These are phyloP conservation scores for Teleogryllus oceanicus DNA, from an alignment of 2,888 invertebrate species.

Conservation along the genomic window DNA sequence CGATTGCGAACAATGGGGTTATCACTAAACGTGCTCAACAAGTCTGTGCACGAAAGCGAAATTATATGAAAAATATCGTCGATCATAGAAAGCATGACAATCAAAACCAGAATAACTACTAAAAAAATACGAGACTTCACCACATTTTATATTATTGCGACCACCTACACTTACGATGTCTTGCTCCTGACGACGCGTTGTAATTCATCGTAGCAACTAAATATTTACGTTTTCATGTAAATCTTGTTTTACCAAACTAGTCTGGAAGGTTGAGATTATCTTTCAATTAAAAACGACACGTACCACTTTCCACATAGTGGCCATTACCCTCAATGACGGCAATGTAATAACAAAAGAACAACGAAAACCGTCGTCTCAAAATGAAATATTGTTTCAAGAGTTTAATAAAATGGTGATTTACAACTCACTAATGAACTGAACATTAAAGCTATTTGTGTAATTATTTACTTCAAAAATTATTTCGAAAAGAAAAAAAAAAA, in stretches of 20 bases:
- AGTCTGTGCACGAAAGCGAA: too few species aligned
- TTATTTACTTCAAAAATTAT: background rate
- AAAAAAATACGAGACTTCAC: conserved; percentile 27
- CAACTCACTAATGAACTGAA: background rate
- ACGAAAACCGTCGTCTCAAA: background rate
- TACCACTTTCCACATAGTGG: background rate
- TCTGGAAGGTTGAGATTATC: background rate
- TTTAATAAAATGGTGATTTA: background rate
- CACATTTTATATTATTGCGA: conserved; percentile 36
- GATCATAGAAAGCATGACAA: too few species aligned
- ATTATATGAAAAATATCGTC: too few species aligned
- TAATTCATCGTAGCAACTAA: conserved; percentile 36
- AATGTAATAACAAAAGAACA: background rate
- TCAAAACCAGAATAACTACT: too few species aligned
- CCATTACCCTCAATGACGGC: background rate
- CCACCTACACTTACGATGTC: conserved; percentile 40
- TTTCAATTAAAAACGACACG: background rate
- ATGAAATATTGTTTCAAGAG: background rate
- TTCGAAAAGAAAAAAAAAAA: conserved; percentile 20
- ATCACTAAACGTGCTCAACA: too few species aligned
- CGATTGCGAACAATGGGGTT: too few species aligned
- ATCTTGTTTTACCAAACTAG: background rate
- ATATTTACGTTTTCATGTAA: background rate
- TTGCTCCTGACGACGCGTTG: conserved; percentile 38
- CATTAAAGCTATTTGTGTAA: background rate